A percentile compares a stretch with the other conserved stretches of the same genome.
Evolutionary conservation across 2,113 vertebrate genomes (phyloP).

Genomic region (Saimiri boliviensis): DNA sequence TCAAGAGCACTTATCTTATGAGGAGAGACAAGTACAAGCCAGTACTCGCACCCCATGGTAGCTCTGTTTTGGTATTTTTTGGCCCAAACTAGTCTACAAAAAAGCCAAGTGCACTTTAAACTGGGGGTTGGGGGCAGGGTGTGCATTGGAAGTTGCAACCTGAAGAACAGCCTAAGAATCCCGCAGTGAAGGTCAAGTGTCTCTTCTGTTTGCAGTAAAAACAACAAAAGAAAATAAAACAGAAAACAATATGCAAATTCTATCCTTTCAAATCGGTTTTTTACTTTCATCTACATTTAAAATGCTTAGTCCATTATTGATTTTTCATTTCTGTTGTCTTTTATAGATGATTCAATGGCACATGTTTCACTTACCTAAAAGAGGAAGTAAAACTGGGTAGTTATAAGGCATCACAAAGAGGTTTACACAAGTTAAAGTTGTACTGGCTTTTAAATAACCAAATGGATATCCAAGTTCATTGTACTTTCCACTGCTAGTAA

Average conservation of each 20-base stretch:
- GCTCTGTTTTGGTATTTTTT: neutral
- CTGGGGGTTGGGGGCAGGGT: constrained; percentile 57
- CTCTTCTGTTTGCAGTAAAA: constrained; percentile 76
- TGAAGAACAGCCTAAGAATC: constrained; percentile 81
- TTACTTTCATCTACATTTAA: constrained; percentile 69
- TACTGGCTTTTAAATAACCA: constrained; percentile 91
- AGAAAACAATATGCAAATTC: constrained; percentile 80
- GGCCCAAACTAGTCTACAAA: constrained; percentile 71
- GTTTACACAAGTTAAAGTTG: constrained; percentile 90
- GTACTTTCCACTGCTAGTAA: constrained; percentile 89
- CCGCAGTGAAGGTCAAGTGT: constrained; percentile 75
- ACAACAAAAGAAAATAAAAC: constrained; percentile 75
- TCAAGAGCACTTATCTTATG: neutral
- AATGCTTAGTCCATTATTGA: constrained; percentile 68
- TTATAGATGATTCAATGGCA: constrained; percentile 61
- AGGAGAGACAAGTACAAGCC: neutral
- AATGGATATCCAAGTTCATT: constrained; percentile 89
- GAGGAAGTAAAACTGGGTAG: constrained; percentile 89
- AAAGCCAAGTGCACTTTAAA: constrained; percentile 79
- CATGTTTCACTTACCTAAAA: constrained; percentile 86
- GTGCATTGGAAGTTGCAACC: constrained; percentile 73
- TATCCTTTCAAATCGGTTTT: constrained; percentile 74
- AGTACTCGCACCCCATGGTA: neutral
- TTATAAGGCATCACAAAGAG: constrained; percentile 93
- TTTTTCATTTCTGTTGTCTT: constrained; percentile 56